A percentile compares a stretch with the other conserved stretches of the same genome.
Evolutionary conservation across 1,140 invertebrate genomes (phyloP).

Genomic region (Acromyrmex heyeri): DNA sequence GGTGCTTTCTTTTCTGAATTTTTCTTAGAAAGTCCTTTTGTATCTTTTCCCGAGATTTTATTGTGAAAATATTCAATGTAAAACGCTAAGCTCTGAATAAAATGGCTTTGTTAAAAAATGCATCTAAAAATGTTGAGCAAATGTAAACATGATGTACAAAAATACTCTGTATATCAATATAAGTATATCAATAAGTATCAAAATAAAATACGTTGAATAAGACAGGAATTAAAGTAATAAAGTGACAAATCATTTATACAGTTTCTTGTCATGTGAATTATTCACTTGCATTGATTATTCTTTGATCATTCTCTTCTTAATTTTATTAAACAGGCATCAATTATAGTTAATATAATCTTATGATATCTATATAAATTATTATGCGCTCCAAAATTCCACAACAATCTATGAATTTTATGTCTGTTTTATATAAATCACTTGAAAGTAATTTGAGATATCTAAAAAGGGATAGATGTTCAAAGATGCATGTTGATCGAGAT

Average conservation of each 20-base stretch:
- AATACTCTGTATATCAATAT: not conserved
- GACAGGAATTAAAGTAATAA: not conserved
- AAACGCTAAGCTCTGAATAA: not conserved
- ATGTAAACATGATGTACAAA: not conserved
- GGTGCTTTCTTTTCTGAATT: not conserved
- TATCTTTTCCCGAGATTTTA: not conserved
- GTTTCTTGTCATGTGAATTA: not conserved
- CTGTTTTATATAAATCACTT: not conserved
- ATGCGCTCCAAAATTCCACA: not conserved
- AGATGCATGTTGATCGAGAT: not conserved
- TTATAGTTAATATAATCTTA: not conserved
- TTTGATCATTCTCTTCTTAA: not conserved
- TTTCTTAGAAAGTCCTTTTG: not conserved
- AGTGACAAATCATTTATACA: conserved; percentile 12
- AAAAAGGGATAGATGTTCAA: not conserved
- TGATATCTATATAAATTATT: not conserved
- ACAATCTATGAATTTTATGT: not conserved
- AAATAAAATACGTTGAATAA: not conserved
- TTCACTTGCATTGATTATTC: not conserved
- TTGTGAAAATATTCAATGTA: not conserved
- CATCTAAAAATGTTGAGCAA: not conserved
- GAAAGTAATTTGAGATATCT: not conserved
- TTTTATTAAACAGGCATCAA: not conserved
- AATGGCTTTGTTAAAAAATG: not conserved
- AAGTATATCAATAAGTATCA: not conserved